Evolutionary conservation across 2,797 vertebrate species (phyloP), one percentile per base, ranked within the genome.

Genomic region (Hemibagrus guttatus): DNA sequence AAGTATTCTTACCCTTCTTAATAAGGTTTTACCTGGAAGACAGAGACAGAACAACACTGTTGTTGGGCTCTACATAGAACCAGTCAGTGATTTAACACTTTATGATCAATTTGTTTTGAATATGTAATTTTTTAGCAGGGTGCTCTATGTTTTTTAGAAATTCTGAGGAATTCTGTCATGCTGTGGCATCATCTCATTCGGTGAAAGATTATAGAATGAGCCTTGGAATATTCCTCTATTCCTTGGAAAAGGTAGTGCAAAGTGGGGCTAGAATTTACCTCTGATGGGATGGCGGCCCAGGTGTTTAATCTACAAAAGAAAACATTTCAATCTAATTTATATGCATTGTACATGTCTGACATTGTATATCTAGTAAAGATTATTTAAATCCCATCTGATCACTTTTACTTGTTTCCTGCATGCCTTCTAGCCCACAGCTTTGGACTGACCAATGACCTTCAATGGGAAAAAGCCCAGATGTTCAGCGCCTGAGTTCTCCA

Each of bases 401-500:
- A 61, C 31, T 85, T 87, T 52, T 59, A 84, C 83, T 84, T 84
- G 26, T 82, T 78, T 52, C 66, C 87, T 79, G 66, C 61, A 74
- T 85, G 46, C 28, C 74, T 74, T 16, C 46, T 46, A 83, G 49
- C 66, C 84, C 69, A 52, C n/a, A 26, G 52, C 79, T 84, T 23
- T 31, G 91, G 93, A 88, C 87, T 92, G 91, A 89, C 92, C 91
- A 86, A 79, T 72, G 88, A 84, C 88, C 91, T 92, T 86, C 58
- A 91, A 92, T 92, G 94, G 94, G 94, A 94, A 95, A 94, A 93
- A 76, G 93, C 92, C 94, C 94, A 92, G 92, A 95, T 93, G 93
- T 92, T 91, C 92, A 90, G 89, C 91, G 92, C 91, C 90, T 85
- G 90, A 92, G 92, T 93, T 91, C 91, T 92, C 92, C 91, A 31